These are phyloP conservation scores for Polyergus mexicanus DNA, from an alignment of 1,140 invertebrate genomes.

Conservation along the genomic window DNA sequence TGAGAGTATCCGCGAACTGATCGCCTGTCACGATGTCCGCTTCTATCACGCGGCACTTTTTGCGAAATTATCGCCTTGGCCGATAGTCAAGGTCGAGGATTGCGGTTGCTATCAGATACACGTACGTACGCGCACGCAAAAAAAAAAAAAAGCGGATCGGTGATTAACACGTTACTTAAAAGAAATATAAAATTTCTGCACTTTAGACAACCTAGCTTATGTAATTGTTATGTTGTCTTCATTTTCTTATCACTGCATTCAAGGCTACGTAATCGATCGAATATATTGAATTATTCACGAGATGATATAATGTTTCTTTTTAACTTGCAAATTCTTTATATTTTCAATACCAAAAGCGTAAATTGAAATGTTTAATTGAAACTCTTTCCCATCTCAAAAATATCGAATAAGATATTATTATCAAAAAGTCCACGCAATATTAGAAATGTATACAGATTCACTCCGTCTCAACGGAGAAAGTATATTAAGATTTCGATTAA, in stretches of 20 bases:
- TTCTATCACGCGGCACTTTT: conserved; percentile 1
- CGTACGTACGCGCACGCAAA: too few relatives aligned
- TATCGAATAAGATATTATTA: neutral
- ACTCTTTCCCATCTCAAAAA: neutral
- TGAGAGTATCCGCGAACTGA: neutral
- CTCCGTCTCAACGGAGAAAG: neutral
- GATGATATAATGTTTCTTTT: neutral
- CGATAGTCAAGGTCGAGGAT: conserved; percentile 46
- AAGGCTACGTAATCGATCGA: neutral
- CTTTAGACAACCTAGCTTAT: too few relatives aligned
- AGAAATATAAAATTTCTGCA: neutral
- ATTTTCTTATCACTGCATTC: neutral
- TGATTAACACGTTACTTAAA: neutral
- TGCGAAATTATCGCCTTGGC: conserved; percentile 44
- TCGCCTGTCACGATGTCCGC: conserved; percentile 13
- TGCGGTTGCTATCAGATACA: neutral
- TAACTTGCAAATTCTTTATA: neutral
- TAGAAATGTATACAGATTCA: neutral
- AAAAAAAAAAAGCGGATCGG: neutral
- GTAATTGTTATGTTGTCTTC: neutral
- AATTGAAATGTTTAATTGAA: neutral
- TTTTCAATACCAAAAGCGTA: neutral
- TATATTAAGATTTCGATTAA: neutral
- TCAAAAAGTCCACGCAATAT: neutral
- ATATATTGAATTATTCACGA: neutral